Evolutionary conservation across 1,140 invertebrate genomes (phyloP).

Genomic region (Lithobius niger): DNA sequence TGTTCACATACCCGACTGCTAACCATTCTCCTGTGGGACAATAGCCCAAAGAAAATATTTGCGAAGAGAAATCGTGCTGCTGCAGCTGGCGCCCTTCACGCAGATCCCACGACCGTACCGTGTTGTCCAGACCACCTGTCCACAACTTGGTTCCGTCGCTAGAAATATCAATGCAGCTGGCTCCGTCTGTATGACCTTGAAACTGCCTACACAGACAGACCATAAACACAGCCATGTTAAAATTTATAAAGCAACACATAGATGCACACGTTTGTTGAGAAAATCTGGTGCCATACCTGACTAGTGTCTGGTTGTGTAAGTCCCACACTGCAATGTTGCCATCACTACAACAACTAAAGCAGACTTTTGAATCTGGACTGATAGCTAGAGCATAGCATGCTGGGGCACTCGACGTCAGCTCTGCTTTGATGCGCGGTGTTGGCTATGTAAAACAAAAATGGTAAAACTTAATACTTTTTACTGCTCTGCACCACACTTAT

Average conservation of each 20-base stretch:
- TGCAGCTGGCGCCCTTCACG: constrained; percentile 82
- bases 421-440: constrained; percentile 68
- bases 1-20: constrained; percentile 72
- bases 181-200: constrained; percentile 93
- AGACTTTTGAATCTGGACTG: constrained; percentile 89
- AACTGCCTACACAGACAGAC: constrained; percentile 59
- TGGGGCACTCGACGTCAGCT: constrained; percentile 85
- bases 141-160: constrained; percentile 90
- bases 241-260: too few relatives aligned
- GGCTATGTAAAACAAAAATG: constrained; percentile 23
- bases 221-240: too few relatives aligned
- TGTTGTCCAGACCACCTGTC: constrained; percentile 95
- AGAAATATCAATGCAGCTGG: constrained; percentile 94
- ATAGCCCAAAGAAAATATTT: constrained; percentile 94
- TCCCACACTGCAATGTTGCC: constrained; percentile 95
- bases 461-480: too few relatives aligned
- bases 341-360: constrained; percentile 91
- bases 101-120: constrained; percentile 92
- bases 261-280: too few relatives aligned
- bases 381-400: constrained; percentile 96
- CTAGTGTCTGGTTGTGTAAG: constrained; percentile 78
- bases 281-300: constrained; percentile 31
- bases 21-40: constrained; percentile 97
- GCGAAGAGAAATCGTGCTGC: constrained; percentile 88
- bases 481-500: too few relatives aligned